Percentiles rank a stretch among this genome's conserved stretches.
Evolutionary conservation across 2,888 invertebrate species (phyloP).

Genomic region (Drosophila heteroneura): DNA sequence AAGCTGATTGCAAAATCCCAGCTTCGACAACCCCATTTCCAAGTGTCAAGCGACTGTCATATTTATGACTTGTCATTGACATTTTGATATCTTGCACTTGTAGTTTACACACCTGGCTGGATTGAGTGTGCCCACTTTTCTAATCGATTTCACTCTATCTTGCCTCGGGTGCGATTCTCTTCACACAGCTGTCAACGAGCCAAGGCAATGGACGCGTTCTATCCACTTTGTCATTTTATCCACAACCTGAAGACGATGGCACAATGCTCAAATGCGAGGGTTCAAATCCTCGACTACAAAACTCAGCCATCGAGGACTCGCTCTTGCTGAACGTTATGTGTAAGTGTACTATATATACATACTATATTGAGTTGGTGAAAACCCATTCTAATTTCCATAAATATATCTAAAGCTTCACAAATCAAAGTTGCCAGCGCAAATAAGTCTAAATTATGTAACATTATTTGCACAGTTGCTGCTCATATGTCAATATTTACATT

Average conservation of each 20-base stretch:
- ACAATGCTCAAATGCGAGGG: constrained; percentile 94
- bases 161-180: constrained; percentile 13
- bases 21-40: neutral
- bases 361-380: constrained; percentile 3
- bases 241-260: constrained; percentile 93
- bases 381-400: constrained; percentile 65
- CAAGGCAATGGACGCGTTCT: constrained; percentile 90
- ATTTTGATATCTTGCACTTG: constrained; percentile 63
- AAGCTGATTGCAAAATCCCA: constrained; percentile 78
- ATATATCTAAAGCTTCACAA: constrained; percentile 57
- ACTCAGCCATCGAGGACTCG: constrained; percentile 92
- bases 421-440: constrained; percentile 66
- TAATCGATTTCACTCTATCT: constrained; percentile 75
- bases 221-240: constrained; percentile 92
- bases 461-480: constrained; percentile 65
- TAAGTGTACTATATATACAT: constrained; percentile 87
- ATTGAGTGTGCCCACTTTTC: constrained; percentile 62
- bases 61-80: constrained; percentile 67
- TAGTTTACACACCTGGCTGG: constrained; percentile 17
- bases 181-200: constrained; percentile 87
- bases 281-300: constrained; percentile 92
- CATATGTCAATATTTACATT: constrained; percentile 69
- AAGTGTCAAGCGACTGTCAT: constrained; percentile 57
- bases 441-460: constrained; percentile 75
- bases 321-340: constrained; percentile 94